These are phyloP conservation scores for Gastrophryne carolinensis DNA, from an alignment of 2,797 vertebrate species.

Conservation along the genomic window DNA sequence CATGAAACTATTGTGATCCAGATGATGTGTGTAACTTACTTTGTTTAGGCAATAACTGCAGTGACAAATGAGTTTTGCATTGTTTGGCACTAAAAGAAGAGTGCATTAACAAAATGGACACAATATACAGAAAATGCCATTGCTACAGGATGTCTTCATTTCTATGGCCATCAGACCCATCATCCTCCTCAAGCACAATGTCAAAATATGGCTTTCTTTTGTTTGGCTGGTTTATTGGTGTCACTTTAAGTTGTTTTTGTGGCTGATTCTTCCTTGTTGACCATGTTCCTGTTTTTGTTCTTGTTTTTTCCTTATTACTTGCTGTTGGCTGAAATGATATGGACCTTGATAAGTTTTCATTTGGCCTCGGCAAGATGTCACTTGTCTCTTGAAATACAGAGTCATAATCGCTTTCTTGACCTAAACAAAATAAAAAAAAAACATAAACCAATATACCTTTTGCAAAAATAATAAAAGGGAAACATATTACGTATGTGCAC, in stretches of 20 bases:
- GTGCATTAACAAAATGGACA: no score
- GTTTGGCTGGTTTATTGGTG: conserved; percentile 22
- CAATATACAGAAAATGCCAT: not conserved
- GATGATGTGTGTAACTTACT: no score
- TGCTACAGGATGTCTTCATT: conserved; percentile 49
- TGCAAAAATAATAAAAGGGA: not conserved
- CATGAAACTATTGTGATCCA: no score
- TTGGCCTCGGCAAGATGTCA: not conserved
- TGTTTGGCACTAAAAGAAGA: no score
- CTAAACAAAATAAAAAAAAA: conserved; percentile 53
- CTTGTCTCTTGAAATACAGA: not conserved
- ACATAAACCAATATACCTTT: not conserved
- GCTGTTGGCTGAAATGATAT: conserved; percentile 54
- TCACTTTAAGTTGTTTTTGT: not conserved
- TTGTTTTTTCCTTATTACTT: not conserved
- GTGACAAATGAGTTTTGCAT: no score
- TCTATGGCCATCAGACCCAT: conserved; percentile 60
- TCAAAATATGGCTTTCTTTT: conserved; percentile 52
- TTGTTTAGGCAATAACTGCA: no score
- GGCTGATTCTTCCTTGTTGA: conserved; percentile 37
- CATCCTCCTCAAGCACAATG: conserved; percentile 54
- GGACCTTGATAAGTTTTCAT: not conserved
- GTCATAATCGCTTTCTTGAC: conserved; percentile 46
- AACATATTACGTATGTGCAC: no score
- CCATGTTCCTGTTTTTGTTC: not conserved